Conservation (phyloP, 2,888 invertebrate species). For the Blastobasis adustella region DNA sequence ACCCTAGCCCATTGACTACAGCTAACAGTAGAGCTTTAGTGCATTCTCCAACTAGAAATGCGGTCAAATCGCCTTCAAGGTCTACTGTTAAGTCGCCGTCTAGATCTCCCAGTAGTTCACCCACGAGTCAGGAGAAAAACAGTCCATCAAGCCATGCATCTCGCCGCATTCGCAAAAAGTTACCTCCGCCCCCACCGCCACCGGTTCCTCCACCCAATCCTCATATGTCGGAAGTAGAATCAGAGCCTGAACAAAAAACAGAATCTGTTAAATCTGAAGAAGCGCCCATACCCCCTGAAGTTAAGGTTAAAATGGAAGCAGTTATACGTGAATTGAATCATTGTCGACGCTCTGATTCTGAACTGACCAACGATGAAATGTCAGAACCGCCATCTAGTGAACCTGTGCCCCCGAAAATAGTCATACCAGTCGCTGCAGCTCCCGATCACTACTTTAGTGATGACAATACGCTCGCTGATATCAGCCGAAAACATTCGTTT, state of each 20-base stretch:
- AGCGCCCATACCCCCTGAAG: conserved; percentile 63
- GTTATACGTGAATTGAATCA: conserved; percentile 73
- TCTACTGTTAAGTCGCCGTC: conserved; percentile 2
- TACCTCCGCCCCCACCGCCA: conserved; percentile 65
- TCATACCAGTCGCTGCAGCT: conserved; percentile 62
- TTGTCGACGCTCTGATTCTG: conserved; percentile 52
- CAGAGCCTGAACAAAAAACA: conserved; percentile 4
- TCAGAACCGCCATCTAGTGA: conserved; percentile 31
- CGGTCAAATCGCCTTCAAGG: neutral
- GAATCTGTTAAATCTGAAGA: conserved; percentile 29
- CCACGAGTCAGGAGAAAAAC: conserved; percentile 22
- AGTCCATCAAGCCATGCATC: conserved; percentile 47
- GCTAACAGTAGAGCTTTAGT: too few relatives aligned
- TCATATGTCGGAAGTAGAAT: neutral
- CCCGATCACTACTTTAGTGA: conserved; percentile 57
- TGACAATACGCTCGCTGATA: conserved; percentile 40
- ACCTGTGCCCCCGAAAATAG: conserved; percentile 52
- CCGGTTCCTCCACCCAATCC: conserved; percentile 26
- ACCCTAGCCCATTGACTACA: neutral
- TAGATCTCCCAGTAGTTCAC: neutral
- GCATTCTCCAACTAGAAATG: too few relatives aligned
- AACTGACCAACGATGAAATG: conserved; percentile 39
- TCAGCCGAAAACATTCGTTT: conserved; percentile 34
- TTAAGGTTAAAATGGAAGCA: conserved; percentile 77
- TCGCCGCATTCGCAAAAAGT: conserved; percentile 51